These are phyloP conservation scores for Aspiorhynchus laticeps DNA, from an alignment of 2,113 vertebrate species.

Conservation along the genomic window DNA sequence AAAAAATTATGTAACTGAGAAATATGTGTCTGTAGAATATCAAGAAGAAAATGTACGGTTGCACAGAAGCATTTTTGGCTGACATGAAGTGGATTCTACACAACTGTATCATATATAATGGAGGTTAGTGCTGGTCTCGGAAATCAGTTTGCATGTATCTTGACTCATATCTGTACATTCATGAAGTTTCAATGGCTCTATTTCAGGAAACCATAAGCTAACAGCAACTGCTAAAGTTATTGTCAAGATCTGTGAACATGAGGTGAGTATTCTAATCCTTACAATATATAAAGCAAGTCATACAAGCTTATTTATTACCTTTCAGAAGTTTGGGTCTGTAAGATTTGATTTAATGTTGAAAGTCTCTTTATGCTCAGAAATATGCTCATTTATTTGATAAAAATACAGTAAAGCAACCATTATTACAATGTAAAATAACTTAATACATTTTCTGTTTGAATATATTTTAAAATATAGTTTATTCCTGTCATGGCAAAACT, in stretches of 20 bases:
- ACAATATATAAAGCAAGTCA: not conserved
- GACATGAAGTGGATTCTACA: slow-evolving; percentile 99
- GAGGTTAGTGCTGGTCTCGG: slow-evolving; percentile 75
- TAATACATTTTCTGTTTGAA: not conserved
- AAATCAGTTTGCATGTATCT: not conserved
- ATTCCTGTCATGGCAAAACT: not conserved
- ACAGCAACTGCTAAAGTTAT: slow-evolving; percentile 97
- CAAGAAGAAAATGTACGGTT: slow-evolving; percentile 99
- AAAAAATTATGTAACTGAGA: slow-evolving; percentile 1
- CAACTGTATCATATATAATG: slow-evolving; percentile 99
- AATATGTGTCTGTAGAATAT: slow-evolving; percentile 81
- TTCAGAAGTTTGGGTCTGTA: not conserved
- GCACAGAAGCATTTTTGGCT: slow-evolving; percentile 97
- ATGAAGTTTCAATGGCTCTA: slow-evolving; percentile 26
- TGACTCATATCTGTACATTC: not conserved
- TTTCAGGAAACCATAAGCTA: slow-evolving; percentile 95
- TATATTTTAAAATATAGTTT: not conserved
- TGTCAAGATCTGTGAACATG: slow-evolving; percentile 99
- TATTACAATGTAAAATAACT: not conserved
- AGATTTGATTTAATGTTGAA: not conserved
- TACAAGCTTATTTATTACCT: not conserved
- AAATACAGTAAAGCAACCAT: not conserved
- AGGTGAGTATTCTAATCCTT: slow-evolving; percentile 73
- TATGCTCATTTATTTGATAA: not conserved
- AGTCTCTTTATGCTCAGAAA: not conserved